These are phyloP conservation scores for Eupithecia insigniata DNA, from an alignment of 2,888 invertebrate genomes.

Conservation along the genomic window DNA sequence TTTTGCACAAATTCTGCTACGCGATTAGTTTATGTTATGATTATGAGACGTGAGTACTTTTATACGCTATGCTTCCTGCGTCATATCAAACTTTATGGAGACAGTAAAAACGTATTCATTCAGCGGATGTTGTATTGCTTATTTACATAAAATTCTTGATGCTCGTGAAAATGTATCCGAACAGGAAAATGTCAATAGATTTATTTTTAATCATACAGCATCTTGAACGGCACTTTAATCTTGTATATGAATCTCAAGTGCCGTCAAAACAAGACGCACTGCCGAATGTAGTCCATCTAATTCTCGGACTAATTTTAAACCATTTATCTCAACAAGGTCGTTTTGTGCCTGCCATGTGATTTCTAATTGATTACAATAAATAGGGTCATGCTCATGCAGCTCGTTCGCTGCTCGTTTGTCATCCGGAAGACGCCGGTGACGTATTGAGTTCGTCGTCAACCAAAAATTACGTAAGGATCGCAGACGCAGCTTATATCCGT, in stretches of 20 bases:
- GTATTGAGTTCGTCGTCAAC: conserved; percentile 80
- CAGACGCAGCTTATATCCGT: conserved; percentile 79
- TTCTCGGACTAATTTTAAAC: conserved; percentile 56
- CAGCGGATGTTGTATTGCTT: neutral
- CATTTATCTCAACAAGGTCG: conserved; percentile 57
- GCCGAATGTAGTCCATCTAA: conserved; percentile 53
- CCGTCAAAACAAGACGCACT: conserved; percentile 53
- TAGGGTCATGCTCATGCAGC: conserved; percentile 59
- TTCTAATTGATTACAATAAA: conserved; percentile 64
- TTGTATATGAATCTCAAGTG: conserved; percentile 51
- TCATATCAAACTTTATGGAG: conserved; percentile 15
- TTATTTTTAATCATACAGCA: conserved; percentile 32
- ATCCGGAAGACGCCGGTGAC: conserved; percentile 77
- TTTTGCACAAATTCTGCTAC: conserved; percentile 9
- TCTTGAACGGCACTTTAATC: conserved; percentile 39
- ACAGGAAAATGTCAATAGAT: conserved; percentile 30
- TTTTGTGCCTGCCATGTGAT: conserved; percentile 58
- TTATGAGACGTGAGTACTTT: conserved; percentile 7
- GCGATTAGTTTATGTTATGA: conserved; percentile 5
- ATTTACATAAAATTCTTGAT: neutral
- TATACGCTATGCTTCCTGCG: conserved; percentile 10
- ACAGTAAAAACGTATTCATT: conserved; percentile 5
- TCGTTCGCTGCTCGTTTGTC: conserved; percentile 67
- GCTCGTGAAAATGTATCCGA: conserved; percentile 13
- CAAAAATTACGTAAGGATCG: conserved; percentile 78